Percentiles rank a stretch among this genome's conserved stretches.
These are phyloP conservation scores for Fregata magnificens DNA, from an alignment of 2,113 vertebrate species.

Conservation along the genomic window DNA sequence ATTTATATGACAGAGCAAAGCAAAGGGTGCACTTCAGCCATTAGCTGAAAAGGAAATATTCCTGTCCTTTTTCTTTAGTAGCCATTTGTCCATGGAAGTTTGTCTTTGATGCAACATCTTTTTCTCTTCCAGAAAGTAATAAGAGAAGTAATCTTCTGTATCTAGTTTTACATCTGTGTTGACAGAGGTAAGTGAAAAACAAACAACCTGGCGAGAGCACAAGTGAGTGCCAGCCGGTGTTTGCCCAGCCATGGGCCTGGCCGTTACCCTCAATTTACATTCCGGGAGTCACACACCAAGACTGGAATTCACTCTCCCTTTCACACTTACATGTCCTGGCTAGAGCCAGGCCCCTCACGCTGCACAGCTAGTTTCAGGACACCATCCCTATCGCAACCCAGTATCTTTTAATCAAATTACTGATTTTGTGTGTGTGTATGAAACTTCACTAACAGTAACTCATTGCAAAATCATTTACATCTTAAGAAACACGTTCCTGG, in stretches of 20 bases:
- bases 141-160: neutral
- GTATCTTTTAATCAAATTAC: neutral
- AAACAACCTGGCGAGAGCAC: fast-evolving
- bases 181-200: neutral
- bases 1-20: neutral
- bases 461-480: neutral
- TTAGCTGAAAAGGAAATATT: neutral
- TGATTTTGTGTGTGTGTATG: too few relatives aligned
- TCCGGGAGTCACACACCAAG: neutral
- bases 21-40: neutral
- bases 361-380: neutral
- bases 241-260: neutral
- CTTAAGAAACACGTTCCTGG: neutral
- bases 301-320: neutral
- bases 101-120: neutral
- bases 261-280: neutral
- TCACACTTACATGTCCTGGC: neutral
- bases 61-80: neutral
- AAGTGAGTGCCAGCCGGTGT: fast-evolving
- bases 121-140: neutral
- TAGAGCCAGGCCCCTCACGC: neutral
- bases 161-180: neutral
- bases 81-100: neutral
- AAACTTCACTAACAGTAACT: neutral
- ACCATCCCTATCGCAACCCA: neutral